Conservation (phyloP, 2,797 vertebrate genomes). For the Mycteria americana region DNA sequence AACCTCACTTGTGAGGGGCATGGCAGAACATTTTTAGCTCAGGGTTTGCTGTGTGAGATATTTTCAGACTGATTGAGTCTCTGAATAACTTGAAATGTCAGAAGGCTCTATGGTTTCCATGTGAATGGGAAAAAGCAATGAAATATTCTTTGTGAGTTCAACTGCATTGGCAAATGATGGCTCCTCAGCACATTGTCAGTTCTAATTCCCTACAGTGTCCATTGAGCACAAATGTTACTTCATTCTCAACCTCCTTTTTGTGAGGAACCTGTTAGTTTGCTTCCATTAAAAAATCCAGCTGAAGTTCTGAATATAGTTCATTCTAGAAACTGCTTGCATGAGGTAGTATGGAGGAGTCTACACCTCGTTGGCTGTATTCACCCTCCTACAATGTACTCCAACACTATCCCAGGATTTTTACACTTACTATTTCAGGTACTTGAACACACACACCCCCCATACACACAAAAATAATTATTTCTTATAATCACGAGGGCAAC, state of each 20-base stretch:
- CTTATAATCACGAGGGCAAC: not conserved
- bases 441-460: too few relatives aligned
- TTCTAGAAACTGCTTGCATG: not conserved
- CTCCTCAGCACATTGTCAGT: accelerated
- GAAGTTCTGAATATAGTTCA: not conserved
- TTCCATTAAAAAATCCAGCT: not conserved
- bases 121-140: not conserved
- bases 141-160: not conserved
- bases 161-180: not conserved
- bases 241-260: not conserved
- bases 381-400: not conserved
- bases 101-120: not conserved
- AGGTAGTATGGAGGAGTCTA: not conserved
- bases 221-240: not conserved
- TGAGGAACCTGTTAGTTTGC: not conserved
- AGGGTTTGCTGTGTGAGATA: not conserved
- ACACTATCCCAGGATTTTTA: not conserved
- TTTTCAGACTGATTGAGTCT: not conserved
- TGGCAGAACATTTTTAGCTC: not conserved
- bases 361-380: not conserved
- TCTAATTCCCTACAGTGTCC: not conserved
- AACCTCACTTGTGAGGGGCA: accelerated
- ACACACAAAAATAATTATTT: not conserved
- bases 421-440: not conserved
- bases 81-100: not conserved